Evolutionary conservation across 2,797 vertebrate species (phyloP), one percentile per base, ranked within the genome.

Genomic region (Miopithecus talapoin): DNA sequence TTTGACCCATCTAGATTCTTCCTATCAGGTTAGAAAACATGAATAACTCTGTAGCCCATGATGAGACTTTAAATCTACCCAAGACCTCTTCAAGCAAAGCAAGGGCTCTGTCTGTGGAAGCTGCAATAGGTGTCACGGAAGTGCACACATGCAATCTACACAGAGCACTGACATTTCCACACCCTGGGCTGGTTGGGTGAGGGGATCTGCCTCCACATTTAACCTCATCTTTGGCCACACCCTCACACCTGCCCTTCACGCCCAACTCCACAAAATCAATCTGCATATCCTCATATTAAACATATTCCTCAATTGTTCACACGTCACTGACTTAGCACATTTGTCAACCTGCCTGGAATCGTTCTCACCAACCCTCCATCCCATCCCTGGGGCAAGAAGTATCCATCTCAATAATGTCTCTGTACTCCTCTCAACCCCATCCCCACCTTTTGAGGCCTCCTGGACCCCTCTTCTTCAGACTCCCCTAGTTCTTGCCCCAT

Each of bases 311-410:
- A 16, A 8, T 28, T 8, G 2, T 41, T 16, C 89, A 53, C 21
- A 28, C 1, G 5, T 70, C 22, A 10, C n/a, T 10, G 13, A 16
- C 4, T 39, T 7, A 0, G 4, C 1, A 55, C 19, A 1, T 6
- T 55, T 6, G 6, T 39, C 30, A 85, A 21, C 55, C 21, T 1
- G 6, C 36, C 19, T 12, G 4, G 13, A 74, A 70, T 3, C 12
- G 7, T 48, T 79, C 76, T 79, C 81, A 50, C 28, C 70, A 46
- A 59, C 1, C 30, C 30, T 81, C 36, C 33, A 59, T 12, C 30
- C 70, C 50, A 85, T 28, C 61, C 22, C 79, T 59, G 59, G 14
- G 24, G 30, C 19, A 41, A 41, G 21, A 39, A 8, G 7, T 41
- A 4, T 21, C 41, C 41, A 21, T 21, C n/a, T 28, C n/a, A 55